Base-by-base conservation (phyloP, 2,113 vertebrate genomes). In the Cephalopholis sonnerati region DNA sequence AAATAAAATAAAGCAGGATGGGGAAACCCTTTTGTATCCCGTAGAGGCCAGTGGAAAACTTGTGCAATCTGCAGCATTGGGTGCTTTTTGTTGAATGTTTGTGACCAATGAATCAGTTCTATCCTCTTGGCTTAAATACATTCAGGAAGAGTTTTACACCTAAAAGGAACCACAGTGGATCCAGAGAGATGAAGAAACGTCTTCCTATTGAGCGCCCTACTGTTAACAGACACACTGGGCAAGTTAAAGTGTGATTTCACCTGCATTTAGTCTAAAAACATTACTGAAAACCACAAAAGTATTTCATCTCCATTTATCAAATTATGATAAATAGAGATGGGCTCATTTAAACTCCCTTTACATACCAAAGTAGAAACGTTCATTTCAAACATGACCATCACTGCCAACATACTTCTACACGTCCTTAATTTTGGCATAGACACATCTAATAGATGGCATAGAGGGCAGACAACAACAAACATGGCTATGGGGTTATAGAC, bases 121-220 rank as follows among this genome's bases (percentile, higher is more conserved):
- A 50, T 75, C 41, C 39, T 82, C 76, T 79, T 50, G 51, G 71
- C 77, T 87, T 88, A 18, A 88, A 89, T 92, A 92, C 92, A 93
- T 94, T 92, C 93, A 92, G 81, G 74, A 82, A 84, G 75, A 63
- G 39, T 79, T 77, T 51, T 46, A 48, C 8, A 4, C 62, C 5
- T 59, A 68, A 67, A 86, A 78, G 46, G 17, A 81, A 36, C 39
- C 17, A 29, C 1, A 12, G 54, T 9, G 48, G 69, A 73, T 61
- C 70, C 46, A 58, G 32, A 67, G 59, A 82, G 25, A 12, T 48
- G 27, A 57, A 25, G 48, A 77, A 76, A 82, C 20, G 13, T 65
- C 44, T 53, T 87, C 46, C 29, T 63, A 44, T 44, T 15, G 25
- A 74, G 64, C 1, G 58, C n/a, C 54, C 46, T 58, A 58, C 20